Base-by-base conservation (phyloP, 1,140 invertebrate species). In the Ladona fulva region DNA sequence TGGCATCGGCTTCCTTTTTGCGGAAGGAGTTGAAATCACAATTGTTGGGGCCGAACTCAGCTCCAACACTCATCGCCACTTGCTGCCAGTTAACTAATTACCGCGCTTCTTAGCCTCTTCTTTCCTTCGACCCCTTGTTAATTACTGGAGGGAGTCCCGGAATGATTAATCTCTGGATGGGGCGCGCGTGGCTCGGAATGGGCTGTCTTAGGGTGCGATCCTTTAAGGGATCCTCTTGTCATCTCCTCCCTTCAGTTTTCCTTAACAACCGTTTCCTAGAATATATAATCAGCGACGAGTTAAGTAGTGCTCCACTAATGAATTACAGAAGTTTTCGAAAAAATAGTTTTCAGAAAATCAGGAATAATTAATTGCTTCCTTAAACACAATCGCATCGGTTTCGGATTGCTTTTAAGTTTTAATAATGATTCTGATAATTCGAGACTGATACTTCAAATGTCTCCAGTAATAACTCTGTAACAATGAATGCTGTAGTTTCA, bases 31-130 rank as follows among this genome's bases (percentile, higher is more conserved):
- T n/a, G n/a, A n/a, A n/a, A n/a, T 8, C 29, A 5, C 29, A 37
- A 37, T 37, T 37, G 29, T 37, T 37, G 3, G n/a, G n/a, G 44
- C 19, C 44, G 10, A 11, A 10, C 44, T 11, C 44, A 52, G 52
- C 14, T 16, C 12, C 3, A 66, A 16, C 52, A 6, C 52, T 66
- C 52, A 66, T 3, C 52, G 3, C 16, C 52, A 66, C 52, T 66
- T 66, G 52, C 52, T 66, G n/a, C 52, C 52, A 66, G 52, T 66
- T 66, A 66, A 66, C 52, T 66, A 66, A 66, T 66, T 66, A 66
- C 52, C n/a, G 19, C 10, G 44, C 44, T 19, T 52, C 44, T 19
- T 19, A 52, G 10, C 44, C 44, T 52, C 44, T 19, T 52, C 44
- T 19, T 19, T 52, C 14, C 52, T 37, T 37, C 29, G 52, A 66